phyloP scores from a whole-genome alignment of 2,113 vertebrate genomes.

The Ornithorhynchus anatinus region DNA sequence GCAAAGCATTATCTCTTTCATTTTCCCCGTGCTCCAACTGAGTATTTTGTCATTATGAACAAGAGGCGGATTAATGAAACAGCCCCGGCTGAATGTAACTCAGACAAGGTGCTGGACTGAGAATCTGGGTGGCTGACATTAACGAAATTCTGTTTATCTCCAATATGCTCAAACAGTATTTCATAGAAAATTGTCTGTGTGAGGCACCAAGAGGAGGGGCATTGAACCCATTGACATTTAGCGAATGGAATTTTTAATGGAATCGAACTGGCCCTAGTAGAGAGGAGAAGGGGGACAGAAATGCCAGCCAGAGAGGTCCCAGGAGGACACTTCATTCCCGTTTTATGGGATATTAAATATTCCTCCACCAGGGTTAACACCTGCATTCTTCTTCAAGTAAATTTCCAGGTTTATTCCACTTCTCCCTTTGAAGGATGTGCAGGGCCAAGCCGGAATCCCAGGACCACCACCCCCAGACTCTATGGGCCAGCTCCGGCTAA shows the following conservation, averaged over 20 bases:
- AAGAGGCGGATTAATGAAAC: constrained; percentile 15
- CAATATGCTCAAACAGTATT: constrained; percentile 46
- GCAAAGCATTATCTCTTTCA: background rate
- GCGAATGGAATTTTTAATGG: constrained; percentile 54
- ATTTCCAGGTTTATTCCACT: background rate
- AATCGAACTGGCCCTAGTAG: constrained; percentile 29
- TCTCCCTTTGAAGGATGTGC: background rate
- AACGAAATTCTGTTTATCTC: constrained; percentile 57
- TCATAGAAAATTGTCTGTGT: constrained; percentile 36
- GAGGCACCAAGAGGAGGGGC: constrained; percentile 27
- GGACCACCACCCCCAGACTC: background rate
- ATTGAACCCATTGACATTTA: constrained; percentile 61
- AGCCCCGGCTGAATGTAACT: background rate
- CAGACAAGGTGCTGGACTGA: background rate
- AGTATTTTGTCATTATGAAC: constrained; percentile 24
- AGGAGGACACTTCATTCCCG: constrained; percentile 40
- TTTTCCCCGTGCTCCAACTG: background rate
- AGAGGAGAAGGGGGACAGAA: constrained; percentile 49
- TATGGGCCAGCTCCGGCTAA: too few relatives aligned
- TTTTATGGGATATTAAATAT: constrained; percentile 51
- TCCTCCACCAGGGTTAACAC: constrained; percentile 32
- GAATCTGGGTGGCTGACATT: constrained; percentile 30
- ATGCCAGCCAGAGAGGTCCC: constrained; percentile 40
- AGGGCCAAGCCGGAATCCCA: too few relatives aligned
- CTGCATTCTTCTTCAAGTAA: constrained; percentile 32